Evolutionary conservation across 1,140 invertebrate genomes (phyloP).

Genomic region (Sycophaga agraensis): DNA sequence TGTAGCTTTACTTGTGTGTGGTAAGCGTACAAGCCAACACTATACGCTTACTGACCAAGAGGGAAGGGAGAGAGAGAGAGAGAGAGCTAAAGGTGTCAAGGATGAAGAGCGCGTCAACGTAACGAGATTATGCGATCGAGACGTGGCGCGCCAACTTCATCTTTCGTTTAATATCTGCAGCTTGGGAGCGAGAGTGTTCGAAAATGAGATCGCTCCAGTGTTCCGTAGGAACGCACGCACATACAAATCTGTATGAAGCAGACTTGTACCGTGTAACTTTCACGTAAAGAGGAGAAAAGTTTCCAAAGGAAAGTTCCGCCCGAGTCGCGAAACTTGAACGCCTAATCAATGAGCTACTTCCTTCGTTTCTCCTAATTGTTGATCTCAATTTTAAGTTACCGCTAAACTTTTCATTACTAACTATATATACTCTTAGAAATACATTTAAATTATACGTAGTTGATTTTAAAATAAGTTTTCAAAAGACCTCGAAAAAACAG

Average conservation of each 20-base stretch:
- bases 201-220: slow-evolving; percentile 9
- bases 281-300: slow-evolving; percentile 35
- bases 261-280: slow-evolving; percentile 30
- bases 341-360: slow-evolving; percentile 25
- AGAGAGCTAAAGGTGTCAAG: slow-evolving; percentile 47
- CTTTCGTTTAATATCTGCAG: slow-evolving; percentile 20
- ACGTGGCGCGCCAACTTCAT: slow-evolving; percentile 34
- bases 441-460: too few species aligned
- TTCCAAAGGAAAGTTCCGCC: slow-evolving; percentile 42
- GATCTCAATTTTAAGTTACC: slow-evolving; percentile 30
- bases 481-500: too few species aligned
- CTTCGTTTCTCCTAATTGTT: slow-evolving; percentile 27
- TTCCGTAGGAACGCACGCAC: not conserved
- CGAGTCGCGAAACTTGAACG: slow-evolving; percentile 23
- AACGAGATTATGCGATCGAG: slow-evolving; percentile 48
- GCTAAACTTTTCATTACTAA: too few species aligned
- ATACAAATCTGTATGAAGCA: slow-evolving; percentile 15
- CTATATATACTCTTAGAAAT: too few species aligned
- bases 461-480: too few species aligned
- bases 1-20: not conserved
- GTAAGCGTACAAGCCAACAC: not conserved
- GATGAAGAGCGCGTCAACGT: slow-evolving; percentile 45
- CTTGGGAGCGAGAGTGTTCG: slow-evolving; percentile 19
- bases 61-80: not conserved
- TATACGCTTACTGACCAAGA: not conserved